These are phyloP conservation scores for Lycodopsis pacificus DNA, from an alignment of 2,797 vertebrate species.

Conservation along the genomic window DNA sequence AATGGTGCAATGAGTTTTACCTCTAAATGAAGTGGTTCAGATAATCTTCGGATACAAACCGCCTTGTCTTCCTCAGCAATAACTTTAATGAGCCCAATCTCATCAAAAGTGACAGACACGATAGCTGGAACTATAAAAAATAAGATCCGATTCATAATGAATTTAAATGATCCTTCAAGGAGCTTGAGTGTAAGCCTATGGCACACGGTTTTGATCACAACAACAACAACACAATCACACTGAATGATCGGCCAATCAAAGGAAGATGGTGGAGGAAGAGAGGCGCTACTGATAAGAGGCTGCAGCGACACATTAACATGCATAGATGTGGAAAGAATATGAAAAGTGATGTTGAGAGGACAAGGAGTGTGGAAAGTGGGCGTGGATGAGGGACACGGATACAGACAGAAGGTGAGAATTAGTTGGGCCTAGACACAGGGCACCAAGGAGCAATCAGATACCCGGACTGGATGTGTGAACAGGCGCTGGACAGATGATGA, in stretches of 20 bases:
- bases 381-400: conserved; percentile 45
- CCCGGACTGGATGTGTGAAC: conserved; percentile 56
- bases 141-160: conserved; percentile 4
- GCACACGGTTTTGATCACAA: background rate
- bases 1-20: too few relatives aligned
- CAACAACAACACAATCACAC: background rate
- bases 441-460: conserved; percentile 28
- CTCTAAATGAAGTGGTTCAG: too few relatives aligned
- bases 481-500: conserved; percentile 66
- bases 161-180: background rate
- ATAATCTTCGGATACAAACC: background rate
- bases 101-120: background rate
- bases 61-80: background rate
- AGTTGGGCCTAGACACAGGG: conserved; percentile 20
- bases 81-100: background rate
- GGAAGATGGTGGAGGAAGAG: background rate
- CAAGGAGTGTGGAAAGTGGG: conserved; percentile 38
- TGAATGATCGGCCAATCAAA: conserved; percentile 21
- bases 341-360: conserved; percentile 29
- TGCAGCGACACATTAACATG: conserved; percentile 14
- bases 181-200: background rate
- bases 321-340: conserved; percentile 20
- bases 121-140: background rate
- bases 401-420: conserved; percentile 63
- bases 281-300: conserved; percentile 1